Conservation (phyloP, 2,888 invertebrate genomes). For the Pemphredon lugubris region DNA sequence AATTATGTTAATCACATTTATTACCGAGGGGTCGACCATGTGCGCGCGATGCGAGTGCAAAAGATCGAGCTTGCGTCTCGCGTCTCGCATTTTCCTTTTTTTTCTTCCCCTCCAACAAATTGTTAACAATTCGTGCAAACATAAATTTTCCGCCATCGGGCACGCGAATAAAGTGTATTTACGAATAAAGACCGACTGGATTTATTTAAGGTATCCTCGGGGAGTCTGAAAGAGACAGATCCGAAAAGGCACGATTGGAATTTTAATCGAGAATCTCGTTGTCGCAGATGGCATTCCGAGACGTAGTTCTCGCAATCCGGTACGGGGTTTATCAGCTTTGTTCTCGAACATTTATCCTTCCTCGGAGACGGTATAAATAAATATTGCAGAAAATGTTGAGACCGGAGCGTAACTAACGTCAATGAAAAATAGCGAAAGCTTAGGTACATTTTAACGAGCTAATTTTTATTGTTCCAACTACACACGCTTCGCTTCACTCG, state of each 20-base stretch:
- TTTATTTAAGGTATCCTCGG: constrained; percentile 41
- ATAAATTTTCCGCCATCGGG: constrained; percentile 14
- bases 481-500: too few species aligned
- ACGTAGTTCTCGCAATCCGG: constrained; percentile 46
- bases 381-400: neutral
- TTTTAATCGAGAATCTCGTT: constrained; percentile 67
- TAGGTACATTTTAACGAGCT: too few species aligned
- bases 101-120: neutral
- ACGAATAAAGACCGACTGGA: constrained; percentile 19
- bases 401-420: neutral
- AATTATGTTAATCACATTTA: too few species aligned
- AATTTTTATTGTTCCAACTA: too few species aligned
- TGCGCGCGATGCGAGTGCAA: too few species aligned
- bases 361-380: constrained; percentile 14
- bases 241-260: constrained; percentile 60
- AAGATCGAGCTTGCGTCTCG: too few species aligned
- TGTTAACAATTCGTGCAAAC: neutral
- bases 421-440: neutral
- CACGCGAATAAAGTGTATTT: constrained; percentile 16
- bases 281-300: constrained; percentile 59
- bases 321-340: constrained; percentile 47
- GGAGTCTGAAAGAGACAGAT: constrained; percentile 33
- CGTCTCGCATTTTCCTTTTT: too few species aligned
- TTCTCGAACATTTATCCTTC: constrained; percentile 29
- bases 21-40: too few species aligned